Evolutionary conservation across 2,113 vertebrate genomes (phyloP).

Genomic region (Aplodontia rufa): DNA sequence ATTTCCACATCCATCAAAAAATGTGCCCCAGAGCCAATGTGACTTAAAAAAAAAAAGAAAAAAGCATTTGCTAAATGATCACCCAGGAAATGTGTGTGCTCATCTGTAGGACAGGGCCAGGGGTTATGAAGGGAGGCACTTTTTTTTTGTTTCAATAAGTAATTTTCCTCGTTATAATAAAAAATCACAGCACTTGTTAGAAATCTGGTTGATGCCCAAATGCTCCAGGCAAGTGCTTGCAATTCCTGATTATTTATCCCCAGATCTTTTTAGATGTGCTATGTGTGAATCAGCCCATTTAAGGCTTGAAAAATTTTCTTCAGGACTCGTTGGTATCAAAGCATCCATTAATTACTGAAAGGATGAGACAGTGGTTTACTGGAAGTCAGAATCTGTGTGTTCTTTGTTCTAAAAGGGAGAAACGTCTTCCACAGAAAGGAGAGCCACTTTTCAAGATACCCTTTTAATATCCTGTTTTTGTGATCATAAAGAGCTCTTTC

Average conservation of each 20-base stretch:
- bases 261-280: conserved; percentile 76
- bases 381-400: conserved; percentile 44
- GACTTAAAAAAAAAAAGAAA: too few relatives aligned
- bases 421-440: conserved; percentile 31
- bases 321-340: conserved; percentile 69
- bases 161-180: conserved; percentile 81
- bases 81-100: background rate
- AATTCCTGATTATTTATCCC: conserved; percentile 84
- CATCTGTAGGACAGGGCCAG: conserved; percentile 14
- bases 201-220: conserved; percentile 79
- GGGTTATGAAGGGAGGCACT: conserved; percentile 37
- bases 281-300: conserved; percentile 70
- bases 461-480: conserved; percentile 75
- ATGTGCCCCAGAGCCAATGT: background rate
- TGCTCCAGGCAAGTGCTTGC: conserved; percentile 81
- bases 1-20: conserved; percentile 57
- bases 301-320: conserved; percentile 78
- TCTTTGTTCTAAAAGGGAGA: conserved; percentile 52
- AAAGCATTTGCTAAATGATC: conserved; percentile 60
- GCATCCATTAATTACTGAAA: conserved; percentile 74
- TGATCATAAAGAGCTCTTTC: conserved; percentile 66
- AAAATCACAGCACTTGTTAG: conserved; percentile 78
- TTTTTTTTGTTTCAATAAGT: conserved; percentile 59
- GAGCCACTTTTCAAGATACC: conserved; percentile 46
- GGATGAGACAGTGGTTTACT: conserved; percentile 55